These are phyloP conservation scores for Pteromalus puparum DNA, from an alignment of 1,140 invertebrate genomes.

Conservation along the genomic window DNA sequence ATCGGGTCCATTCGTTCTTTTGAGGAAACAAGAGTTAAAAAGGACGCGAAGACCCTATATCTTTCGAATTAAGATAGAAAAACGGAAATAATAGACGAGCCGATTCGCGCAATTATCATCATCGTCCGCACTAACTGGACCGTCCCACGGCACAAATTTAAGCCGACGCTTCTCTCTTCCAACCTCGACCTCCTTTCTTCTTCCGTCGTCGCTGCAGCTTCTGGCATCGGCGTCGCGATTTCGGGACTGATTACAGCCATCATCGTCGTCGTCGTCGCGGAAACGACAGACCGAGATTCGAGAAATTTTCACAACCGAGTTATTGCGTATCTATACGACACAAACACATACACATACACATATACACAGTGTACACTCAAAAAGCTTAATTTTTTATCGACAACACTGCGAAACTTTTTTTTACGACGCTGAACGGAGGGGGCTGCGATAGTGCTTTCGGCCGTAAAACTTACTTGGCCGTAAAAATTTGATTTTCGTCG, in stretches of 20 bases:
- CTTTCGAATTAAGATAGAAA: background rate
- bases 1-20: too few species aligned
- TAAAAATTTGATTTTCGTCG: constrained; percentile 35
- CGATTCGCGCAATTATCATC: constrained; percentile 31
- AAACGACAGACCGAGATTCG: background rate
- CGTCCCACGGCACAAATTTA: background rate
- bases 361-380: background rate
- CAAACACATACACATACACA: too few species aligned
- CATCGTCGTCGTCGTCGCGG: background rate
- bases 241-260: background rate
- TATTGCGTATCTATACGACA: too few species aligned
- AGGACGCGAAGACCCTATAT: background rate
- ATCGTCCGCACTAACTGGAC: background rate
- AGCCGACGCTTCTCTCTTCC: background rate
- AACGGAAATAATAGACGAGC: background rate
- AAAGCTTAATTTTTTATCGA: background rate
- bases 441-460: background rate
- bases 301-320: background rate
- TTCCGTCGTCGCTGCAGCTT: background rate
- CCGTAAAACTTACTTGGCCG: constrained; percentile 12
- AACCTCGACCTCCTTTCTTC: constrained; percentile 30
- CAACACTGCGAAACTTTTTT: background rate
- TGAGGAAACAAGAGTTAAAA: background rate
- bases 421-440: background rate
- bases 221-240: background rate